These are phyloP conservation scores for Paracentrotus lividus DNA, from an alignment of 53 echinoderm and acorn worm species.

Conservation along the genomic window DNA sequence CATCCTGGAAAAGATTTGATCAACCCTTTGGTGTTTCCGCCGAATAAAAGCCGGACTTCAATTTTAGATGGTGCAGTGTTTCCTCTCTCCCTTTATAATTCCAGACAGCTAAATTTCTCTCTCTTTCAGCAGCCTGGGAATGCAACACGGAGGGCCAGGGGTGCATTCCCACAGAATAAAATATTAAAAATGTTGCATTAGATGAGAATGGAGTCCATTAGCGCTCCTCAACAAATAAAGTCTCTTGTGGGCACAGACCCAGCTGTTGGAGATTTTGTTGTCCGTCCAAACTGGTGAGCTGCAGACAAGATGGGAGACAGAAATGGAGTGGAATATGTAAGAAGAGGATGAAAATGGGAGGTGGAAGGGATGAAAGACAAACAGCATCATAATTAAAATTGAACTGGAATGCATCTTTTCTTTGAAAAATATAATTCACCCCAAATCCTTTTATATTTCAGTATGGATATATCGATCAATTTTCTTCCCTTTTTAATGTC, in stretches of 20 bases:
- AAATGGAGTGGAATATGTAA: background rate
- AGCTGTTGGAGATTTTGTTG: slow-evolving; percentile 81
- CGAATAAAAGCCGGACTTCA: background rate
- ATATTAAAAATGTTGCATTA: slow-evolving; percentile 2
- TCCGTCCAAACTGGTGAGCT: slow-evolving; percentile 86
- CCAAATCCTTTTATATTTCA: too few relatives aligned
- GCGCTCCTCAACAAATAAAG: slow-evolving; percentile 93
- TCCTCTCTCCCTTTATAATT: background rate
- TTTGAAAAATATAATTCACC: too few relatives aligned
- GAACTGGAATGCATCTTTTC: too few relatives aligned
- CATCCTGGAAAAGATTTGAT: background rate
- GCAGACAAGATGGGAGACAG: slow-evolving; percentile 11
- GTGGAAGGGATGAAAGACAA: background rate
- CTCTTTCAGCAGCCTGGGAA: background rate
- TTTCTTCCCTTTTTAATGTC: too few relatives aligned
- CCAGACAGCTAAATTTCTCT: background rate
- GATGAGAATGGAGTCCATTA: slow-evolving; percentile 43
- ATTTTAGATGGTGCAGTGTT: background rate
- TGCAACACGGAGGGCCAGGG: background rate
- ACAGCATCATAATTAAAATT: too few relatives aligned
- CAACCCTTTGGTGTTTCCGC: too few relatives aligned
- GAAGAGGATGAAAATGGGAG: background rate
- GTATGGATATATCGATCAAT: too few relatives aligned
- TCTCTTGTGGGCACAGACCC: slow-evolving; percentile 93
- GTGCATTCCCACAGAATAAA: background rate